These are phyloP conservation scores for Rhinichthys klamathensis DNA, from an alignment of 2,113 vertebrate species.

Conservation along the genomic window DNA sequence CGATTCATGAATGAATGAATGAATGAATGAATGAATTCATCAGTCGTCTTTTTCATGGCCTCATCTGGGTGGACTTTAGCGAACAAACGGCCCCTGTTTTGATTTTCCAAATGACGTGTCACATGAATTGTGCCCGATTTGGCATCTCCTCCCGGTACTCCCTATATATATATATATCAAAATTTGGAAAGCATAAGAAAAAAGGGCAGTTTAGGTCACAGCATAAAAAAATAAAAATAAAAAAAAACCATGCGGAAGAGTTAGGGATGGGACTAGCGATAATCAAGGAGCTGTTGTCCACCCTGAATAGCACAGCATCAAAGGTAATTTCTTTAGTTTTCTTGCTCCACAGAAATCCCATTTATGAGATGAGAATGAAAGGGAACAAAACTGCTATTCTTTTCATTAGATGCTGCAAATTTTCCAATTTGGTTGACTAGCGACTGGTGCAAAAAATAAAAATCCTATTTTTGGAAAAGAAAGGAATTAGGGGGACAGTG, in stretches of 20 bases:
- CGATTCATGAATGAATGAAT: too few species aligned
- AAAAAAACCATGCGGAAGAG: conserved; percentile 11
- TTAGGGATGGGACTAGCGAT: conserved; percentile 59
- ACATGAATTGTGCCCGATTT: conserved; percentile 77
- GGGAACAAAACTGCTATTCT: conserved; percentile 90
- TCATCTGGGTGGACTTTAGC: conserved; percentile 93
- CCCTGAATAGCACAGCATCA: conserved; percentile 65
- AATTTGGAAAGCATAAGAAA: conserved; percentile 48
- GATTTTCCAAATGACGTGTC: conserved; percentile 94
- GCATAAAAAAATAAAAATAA: not conserved
- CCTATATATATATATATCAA: not conserved
- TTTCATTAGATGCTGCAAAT: conserved; percentile 82
- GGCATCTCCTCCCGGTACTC: conserved; percentile 8
- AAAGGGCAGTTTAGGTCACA: conserved; percentile 53
- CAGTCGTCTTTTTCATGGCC: conserved; percentile 83
- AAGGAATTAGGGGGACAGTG: conserved; percentile 82
- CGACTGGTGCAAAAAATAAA: conserved; percentile 70
- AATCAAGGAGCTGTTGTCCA: conserved; percentile 78
- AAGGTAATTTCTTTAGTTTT: conserved; percentile 77
- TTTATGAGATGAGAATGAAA: conserved; percentile 77
- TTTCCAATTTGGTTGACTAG: conserved; percentile 86
- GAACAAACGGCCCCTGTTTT: conserved; percentile 87
- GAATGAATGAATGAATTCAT: too few species aligned
- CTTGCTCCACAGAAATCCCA: conserved; percentile 74
- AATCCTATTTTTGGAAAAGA: conserved; percentile 83